phyloP scores from a whole-genome alignment of 2,797 vertebrate genomes.

The Microcaecilia unicolor region DNA sequence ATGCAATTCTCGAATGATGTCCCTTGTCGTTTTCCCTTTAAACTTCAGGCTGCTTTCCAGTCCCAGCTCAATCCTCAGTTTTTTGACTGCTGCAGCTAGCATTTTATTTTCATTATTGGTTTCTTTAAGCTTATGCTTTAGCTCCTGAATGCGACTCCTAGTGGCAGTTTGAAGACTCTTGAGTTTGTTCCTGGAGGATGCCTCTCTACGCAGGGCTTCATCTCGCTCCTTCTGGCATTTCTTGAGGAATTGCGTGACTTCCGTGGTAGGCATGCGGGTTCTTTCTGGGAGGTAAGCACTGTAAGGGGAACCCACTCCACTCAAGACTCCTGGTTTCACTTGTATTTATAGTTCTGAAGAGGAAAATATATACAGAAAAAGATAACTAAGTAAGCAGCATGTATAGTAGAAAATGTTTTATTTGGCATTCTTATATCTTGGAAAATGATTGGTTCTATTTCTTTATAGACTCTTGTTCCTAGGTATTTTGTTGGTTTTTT shows the following conservation, averaged over 20 bases:
- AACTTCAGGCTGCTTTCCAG: constrained; percentile 60
- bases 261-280: constrained; percentile 56
- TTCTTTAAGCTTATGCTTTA: constrained; percentile 62
- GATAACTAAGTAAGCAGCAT: too few relatives aligned
- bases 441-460: too few relatives aligned
- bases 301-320: background rate
- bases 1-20: constrained; percentile 58
- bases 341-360: background rate
- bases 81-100: constrained; percentile 58
- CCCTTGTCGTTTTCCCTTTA: constrained; percentile 61
- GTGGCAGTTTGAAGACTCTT: constrained; percentile 50
- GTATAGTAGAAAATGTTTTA: too few relatives aligned
- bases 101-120: constrained; percentile 58
- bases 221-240: constrained; percentile 67
- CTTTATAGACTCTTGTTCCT: too few relatives aligned
- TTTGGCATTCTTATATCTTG: too few relatives aligned
- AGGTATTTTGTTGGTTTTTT: too few relatives aligned
- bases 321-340: too few relatives aligned
- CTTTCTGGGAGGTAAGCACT: constrained; percentile 22
- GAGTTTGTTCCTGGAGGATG: constrained; percentile 54
- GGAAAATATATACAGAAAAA: too few relatives aligned
- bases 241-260: constrained; percentile 61
- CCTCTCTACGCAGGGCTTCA: constrained; percentile 58
- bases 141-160: constrained; percentile 47
- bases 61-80: constrained; percentile 58